Conservation (phyloP, 2,888 invertebrate genomes). For the Adineta ricciae region DNA sequence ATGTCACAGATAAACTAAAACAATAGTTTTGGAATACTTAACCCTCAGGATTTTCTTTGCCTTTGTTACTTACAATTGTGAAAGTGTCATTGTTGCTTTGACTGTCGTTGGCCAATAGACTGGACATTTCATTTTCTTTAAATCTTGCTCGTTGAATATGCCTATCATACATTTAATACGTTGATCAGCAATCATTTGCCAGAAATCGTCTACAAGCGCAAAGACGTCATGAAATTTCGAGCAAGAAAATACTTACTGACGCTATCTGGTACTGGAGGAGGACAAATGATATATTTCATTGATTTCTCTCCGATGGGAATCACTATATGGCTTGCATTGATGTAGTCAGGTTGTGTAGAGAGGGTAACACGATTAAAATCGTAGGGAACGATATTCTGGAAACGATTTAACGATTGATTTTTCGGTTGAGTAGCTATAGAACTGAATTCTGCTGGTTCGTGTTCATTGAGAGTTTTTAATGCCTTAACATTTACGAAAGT, state of each 20-base stretch:
- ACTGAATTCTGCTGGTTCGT: not conserved
- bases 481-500: not conserved
- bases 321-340: not conserved
- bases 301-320: not conserved
- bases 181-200: slow-evolving; percentile 7
- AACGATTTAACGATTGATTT: slow-evolving; percentile 2
- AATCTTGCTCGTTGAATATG: slow-evolving; percentile 4
- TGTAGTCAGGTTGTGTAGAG: slow-evolving; percentile 3
- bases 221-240: too few relatives aligned
- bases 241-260: not conserved
- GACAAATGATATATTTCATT: slow-evolving; percentile 21
- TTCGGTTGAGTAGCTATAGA: not conserved
- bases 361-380: slow-evolving; percentile 9
- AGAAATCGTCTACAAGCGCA: slow-evolving; percentile 17
- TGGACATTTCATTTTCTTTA: slow-evolving; percentile 18
- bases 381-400: slow-evolving; percentile 6
- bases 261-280: slow-evolving; percentile 3
- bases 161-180: not conserved
- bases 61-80: not conserved
- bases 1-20: not conserved
- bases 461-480: not conserved
- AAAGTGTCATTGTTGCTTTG: not conserved
- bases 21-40: too few relatives aligned
- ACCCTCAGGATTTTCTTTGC: too few relatives aligned
- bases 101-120: not conserved